These are phyloP conservation scores for Styela clava DNA, from an alignment of 23 tunicate genomes.

Conservation along the genomic window DNA sequence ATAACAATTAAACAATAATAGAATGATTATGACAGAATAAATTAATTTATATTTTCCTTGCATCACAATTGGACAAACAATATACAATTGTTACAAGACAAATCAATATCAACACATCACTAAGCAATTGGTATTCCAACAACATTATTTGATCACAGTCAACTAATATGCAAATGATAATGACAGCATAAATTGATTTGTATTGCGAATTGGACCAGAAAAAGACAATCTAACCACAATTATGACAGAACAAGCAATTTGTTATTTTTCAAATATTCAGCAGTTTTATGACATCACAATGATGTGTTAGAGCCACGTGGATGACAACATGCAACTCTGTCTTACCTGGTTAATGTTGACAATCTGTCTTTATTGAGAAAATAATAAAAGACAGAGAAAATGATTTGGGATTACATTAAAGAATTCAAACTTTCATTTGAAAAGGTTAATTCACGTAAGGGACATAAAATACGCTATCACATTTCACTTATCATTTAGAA, in stretches of 20 bases:
- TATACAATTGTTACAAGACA: no score
- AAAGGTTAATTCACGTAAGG: no score
- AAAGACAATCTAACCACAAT: not conserved
- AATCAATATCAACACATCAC: no score
- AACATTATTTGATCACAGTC: not conserved
- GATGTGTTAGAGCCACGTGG: not conserved
- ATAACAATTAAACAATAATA: no score
- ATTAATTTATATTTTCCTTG: no score
- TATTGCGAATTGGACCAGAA: not conserved
- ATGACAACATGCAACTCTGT: slow-evolving; percentile 8
- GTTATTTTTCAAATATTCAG: not conserved
- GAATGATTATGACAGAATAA: no score
- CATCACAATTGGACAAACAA: no score
- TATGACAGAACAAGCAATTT: not conserved
- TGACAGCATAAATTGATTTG: not conserved
- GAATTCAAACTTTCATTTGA: no score
- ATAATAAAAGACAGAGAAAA: slow-evolving; percentile 5
- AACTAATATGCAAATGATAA: not conserved
- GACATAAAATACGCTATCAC: no score
- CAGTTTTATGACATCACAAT: slow-evolving; percentile 7
- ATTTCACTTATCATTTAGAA: no score
- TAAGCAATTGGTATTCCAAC: no score
- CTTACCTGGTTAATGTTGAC: slow-evolving; percentile 25
- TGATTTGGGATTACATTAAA: no score
- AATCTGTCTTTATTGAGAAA: slow-evolving; percentile 32